Base-by-base conservation (phyloP, 2,888 invertebrate genomes). In the Lordiphosa fenestrarum region DNA sequence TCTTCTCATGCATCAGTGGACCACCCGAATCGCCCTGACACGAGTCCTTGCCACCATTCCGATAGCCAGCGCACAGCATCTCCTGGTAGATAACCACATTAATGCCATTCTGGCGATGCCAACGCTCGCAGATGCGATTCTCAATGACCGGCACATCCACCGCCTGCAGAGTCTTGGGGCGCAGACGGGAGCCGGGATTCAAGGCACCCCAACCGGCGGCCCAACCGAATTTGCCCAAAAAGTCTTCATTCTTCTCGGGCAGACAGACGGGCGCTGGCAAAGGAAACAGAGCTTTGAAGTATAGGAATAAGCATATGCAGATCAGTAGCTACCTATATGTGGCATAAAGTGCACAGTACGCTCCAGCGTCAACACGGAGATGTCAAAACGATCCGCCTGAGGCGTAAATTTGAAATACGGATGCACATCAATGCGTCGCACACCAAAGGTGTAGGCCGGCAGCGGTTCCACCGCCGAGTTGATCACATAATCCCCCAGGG, bases 141-240 rank as follows among this genome's bases (percentile, higher is more conserved):
- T 97, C 96, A 59, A 97, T 93, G n/a, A 97, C 96, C 0, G 97
- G 97, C 66, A 97, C 97, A 84, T 96, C 96, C 7, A 97, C 96
- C 0, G 96, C 95, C 89, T 97, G 97, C 52, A 97, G 90, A 0
- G 96, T 97, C 85, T 97, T 95, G 1, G 97, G 97, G 5, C 97
- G 92, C 53, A 97, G 89, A 70, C 97, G 91, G 0, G 97, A 97
- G 50, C 97, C 97, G 72, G 93, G 93, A 86, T 93, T 93, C 6
- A 97, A 90, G 0, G 97, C 97, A 10, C 97, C 97, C 97, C 97
- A 97, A 23, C 97, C 96, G 0, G 96, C 96, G 5, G 96, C 96
- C 93, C 96, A 96, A 23, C 96, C 97, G 76, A 94, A 96, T 88
- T 96, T 95, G 1, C 97, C 97, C 44, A 96, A 91, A 90, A 96